Percentiles rank a stretch among this genome's conserved stretches.
phyloP scores from a whole-genome alignment of 2,888 invertebrate species.

The Schrankia costaestrigalis region DNA sequence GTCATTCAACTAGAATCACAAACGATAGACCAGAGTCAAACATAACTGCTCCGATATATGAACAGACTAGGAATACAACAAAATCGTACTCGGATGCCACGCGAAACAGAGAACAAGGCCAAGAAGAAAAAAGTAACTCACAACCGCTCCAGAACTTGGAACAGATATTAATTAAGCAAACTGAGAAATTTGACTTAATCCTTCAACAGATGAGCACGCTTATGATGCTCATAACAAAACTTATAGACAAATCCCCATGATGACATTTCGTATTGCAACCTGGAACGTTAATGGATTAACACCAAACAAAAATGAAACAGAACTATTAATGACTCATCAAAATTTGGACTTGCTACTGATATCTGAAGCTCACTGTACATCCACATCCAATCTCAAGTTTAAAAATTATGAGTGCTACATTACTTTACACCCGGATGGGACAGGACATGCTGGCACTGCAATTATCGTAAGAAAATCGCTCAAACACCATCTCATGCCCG shows the following conservation, averaged over 20 bases:
- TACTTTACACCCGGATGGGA: not conserved
- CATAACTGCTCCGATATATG: too few relatives aligned
- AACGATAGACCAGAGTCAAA: too few relatives aligned
- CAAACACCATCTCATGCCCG: not conserved
- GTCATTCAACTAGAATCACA: not conserved
- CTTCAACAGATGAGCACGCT: conserved; percentile 15
- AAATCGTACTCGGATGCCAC: not conserved
- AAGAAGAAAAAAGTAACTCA: too few relatives aligned
- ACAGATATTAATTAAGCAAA: conserved; percentile 1
- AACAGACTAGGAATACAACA: too few relatives aligned
- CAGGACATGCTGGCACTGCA: not conserved
- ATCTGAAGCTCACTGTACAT: not conserved
- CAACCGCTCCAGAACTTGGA: not conserved
- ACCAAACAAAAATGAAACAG: conserved; percentile 10
- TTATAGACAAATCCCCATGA: conserved; percentile 2
- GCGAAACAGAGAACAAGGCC: not conserved
- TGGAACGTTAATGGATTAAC: conserved; percentile 19
- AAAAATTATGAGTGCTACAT: not conserved
- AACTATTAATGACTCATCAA: not conserved
- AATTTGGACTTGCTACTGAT: conserved; percentile 4
- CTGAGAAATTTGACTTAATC: not conserved
- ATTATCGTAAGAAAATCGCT: not conserved
- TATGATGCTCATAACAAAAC: conserved; percentile 6
- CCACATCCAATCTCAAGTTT: not conserved
- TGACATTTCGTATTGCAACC: conserved; percentile 6